These are phyloP conservation scores for Aldabrachelys gigantea DNA, from an alignment of 2,113 vertebrate species.

Conservation along the genomic window DNA sequence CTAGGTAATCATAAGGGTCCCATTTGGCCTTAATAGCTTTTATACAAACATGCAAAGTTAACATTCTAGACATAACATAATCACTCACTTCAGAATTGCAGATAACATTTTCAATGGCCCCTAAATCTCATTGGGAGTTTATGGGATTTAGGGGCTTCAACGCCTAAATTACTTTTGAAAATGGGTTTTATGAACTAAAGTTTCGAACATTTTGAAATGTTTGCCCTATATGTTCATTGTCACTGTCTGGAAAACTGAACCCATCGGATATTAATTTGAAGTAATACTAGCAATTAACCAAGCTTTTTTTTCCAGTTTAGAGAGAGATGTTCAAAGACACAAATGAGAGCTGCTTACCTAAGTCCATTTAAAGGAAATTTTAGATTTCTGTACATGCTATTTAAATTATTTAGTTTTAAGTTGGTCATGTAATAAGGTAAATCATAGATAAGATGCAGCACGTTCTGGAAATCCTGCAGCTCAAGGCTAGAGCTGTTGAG, in stretches of 20 bases:
- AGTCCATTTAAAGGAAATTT: background rate
- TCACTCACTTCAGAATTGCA: background rate
- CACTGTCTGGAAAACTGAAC: background rate
- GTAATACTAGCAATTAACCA: background rate
- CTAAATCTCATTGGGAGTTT: background rate
- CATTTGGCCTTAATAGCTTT: background rate
- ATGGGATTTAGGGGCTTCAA: background rate
- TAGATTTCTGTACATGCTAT: background rate
- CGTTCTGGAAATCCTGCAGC: background rate
- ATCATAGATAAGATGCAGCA: background rate
- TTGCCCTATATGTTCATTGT: background rate
- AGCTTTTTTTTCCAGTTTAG: background rate
- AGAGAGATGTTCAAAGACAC: background rate
- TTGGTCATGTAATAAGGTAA: background rate
- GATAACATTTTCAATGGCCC: background rate
- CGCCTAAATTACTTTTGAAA: background rate
- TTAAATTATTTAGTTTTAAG: background rate
- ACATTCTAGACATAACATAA: background rate
- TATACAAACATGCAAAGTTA: background rate
- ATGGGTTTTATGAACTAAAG: background rate
- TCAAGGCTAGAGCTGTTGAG: background rate
- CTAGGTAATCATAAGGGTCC: background rate
- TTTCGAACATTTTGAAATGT: background rate
- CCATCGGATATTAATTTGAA: background rate
- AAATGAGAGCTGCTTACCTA: background rate